Conservation (phyloP, 2,888 invertebrate genomes). For the Ophion costatus region DNA sequence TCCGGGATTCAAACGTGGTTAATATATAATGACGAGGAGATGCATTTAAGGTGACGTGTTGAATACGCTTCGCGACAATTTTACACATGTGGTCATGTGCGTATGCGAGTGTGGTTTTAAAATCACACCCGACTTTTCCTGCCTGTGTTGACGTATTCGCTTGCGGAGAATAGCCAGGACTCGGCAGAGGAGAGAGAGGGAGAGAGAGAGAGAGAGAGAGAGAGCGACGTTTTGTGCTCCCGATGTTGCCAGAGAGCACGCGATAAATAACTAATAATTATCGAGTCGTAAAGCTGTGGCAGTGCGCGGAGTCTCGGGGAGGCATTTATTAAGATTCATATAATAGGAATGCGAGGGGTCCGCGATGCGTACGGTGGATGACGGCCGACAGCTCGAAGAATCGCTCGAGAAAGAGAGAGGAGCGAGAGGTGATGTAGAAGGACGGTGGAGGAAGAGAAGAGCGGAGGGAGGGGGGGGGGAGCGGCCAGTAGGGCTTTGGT, state of each 20-base stretch:
- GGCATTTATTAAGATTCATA: conserved; percentile 67
- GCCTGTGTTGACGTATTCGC: no score
- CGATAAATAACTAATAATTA: conserved; percentile 68
- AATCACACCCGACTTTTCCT: neutral
- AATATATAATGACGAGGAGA: conserved; percentile 34
- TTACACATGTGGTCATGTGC: conserved; percentile 14
- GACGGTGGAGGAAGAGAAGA: conserved; percentile 36
- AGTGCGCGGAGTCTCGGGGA: conserved; percentile 55
- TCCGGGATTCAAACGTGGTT: conserved; percentile 30
- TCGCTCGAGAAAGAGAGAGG: conserved; percentile 58
- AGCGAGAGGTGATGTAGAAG: conserved; percentile 31
- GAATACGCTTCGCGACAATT: conserved; percentile 4
- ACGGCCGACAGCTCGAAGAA: conserved; percentile 48
- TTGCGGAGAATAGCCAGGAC: no score
- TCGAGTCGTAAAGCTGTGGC: conserved; percentile 67
- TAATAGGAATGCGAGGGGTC: conserved; percentile 59
- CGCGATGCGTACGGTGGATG: conserved; percentile 33
- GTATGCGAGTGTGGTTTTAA: conserved; percentile 4
- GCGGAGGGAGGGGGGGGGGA: conserved; percentile 34
- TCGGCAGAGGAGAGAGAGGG: no score
- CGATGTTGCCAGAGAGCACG: conserved; percentile 58
- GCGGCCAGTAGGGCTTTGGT: conserved; percentile 63
- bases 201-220: neutral
- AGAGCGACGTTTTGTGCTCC: conserved; percentile 44
- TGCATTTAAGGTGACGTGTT: conserved; percentile 20